Conservation (phyloP, 1,140 invertebrate genomes). For the Zaprionus tsacasi region DNA sequence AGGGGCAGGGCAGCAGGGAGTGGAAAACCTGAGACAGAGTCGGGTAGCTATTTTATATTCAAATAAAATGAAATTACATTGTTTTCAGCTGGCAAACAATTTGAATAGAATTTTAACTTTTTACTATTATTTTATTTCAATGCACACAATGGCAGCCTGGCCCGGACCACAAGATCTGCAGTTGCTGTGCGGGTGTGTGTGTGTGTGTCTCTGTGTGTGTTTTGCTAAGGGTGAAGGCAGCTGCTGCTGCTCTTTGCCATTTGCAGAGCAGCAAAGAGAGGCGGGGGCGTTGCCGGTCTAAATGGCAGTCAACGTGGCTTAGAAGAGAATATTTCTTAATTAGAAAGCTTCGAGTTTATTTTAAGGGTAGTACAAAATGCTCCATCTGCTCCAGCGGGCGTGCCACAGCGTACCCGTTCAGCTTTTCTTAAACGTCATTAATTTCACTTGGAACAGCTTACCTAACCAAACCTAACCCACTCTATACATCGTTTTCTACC, state of each 20-base stretch:
- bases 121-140: constrained; percentile 83
- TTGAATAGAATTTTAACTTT: constrained; percentile 84
- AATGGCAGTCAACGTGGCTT: constrained; percentile 60
- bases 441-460: constrained; percentile 70
- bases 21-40: not conserved
- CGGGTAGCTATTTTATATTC: constrained; percentile 74
- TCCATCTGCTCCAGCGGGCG: not conserved
- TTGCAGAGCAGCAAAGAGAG: constrained; percentile 4
- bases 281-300: constrained; percentile 17
- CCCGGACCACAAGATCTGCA: constrained; percentile 57
- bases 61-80: constrained; percentile 84
- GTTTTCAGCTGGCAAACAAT: constrained; percentile 83
- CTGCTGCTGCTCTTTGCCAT: constrained; percentile 52
- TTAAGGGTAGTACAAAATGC: constrained; percentile 56
- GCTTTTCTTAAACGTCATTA: constrained; percentile 75
- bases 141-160: constrained; percentile 64
- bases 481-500: constrained; percentile 19
- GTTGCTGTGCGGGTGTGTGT: not conserved
- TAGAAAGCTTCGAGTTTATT: constrained; percentile 72
- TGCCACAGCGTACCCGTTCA: not conserved
- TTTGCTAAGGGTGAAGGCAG: constrained; percentile 46
- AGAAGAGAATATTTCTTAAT: constrained; percentile 75
- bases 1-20: not conserved
- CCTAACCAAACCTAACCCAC: constrained; percentile 44
- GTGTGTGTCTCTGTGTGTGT: constrained; percentile 14